These are phyloP conservation scores for Brachionichthys hirsutus DNA, from an alignment of 2,113 vertebrate species.

Conservation along the genomic window DNA sequence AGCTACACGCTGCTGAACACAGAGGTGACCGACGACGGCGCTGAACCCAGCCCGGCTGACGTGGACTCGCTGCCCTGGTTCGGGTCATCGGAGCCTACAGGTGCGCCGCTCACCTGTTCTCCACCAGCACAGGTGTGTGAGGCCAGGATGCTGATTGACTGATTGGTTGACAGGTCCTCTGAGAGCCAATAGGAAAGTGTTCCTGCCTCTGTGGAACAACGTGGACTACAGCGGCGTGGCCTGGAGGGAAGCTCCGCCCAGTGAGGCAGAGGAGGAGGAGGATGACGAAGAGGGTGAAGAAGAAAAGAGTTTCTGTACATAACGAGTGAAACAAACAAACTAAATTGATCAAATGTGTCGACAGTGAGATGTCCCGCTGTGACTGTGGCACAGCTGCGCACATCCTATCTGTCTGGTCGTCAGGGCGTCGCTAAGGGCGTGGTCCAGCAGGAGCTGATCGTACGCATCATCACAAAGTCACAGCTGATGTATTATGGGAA, in stretches of 20 bases:
- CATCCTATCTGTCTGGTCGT: slow-evolving; percentile 39
- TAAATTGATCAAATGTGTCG: not conserved
- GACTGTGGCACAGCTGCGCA: slow-evolving; percentile 24
- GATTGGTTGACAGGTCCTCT: slow-evolving; percentile 49
- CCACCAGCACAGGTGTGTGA: not conserved
- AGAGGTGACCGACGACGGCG: slow-evolving; percentile 21
- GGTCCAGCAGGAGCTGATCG: slow-evolving; percentile 46
- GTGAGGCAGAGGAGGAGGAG: slow-evolving; percentile 1
- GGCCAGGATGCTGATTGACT: too few species aligned
- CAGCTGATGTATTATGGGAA: slow-evolving; percentile 76
- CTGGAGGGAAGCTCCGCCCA: slow-evolving; percentile 64
- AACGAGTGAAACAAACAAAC: too few species aligned
- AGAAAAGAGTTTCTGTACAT: too few species aligned
- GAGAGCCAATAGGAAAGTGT: slow-evolving; percentile 66
- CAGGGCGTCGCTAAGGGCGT: slow-evolving; percentile 6
- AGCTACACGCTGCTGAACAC: slow-evolving; percentile 46
- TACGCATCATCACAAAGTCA: slow-evolving; percentile 73
- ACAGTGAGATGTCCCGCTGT: slow-evolving; percentile 30
- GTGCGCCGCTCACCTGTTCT: not conserved
- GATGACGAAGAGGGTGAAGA: slow-evolving; percentile 19
- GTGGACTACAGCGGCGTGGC: slow-evolving; percentile 62
- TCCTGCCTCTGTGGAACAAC: slow-evolving; percentile 78
- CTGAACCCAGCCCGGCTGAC: rapidly evolving
- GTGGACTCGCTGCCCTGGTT: slow-evolving; percentile 58
- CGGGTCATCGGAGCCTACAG: slow-evolving; percentile 32